Evolutionary conservation across 2,888 invertebrate species (phyloP), one percentile per base, ranked within the genome.

Genomic region (Autographa gamma): DNA sequence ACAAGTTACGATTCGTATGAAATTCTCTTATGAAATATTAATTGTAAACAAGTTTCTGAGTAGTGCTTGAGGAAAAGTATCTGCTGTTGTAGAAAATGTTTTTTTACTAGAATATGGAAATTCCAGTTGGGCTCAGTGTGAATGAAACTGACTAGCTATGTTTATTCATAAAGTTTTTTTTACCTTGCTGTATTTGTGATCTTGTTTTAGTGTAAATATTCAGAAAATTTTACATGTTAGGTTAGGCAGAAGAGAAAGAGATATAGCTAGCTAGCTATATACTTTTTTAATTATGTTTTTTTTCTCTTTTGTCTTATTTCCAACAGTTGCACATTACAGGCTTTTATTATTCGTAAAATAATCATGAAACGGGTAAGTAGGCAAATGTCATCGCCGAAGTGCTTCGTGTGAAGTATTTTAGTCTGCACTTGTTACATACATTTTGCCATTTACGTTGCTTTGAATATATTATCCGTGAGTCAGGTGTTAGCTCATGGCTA

Each of bases 11-110:
- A 71, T 79, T 75, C 75, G 19, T 59, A 63, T 41, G 68, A 80
- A 80, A 68, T 19, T 13, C 6, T 67, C 52, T 66, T 70, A 43
- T 66, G 66, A 52, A 72, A 69, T 70, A 9, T 59, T 62, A 65
- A 58, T 66, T 41, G 69, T 72, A 32, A 66, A 38, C n/a, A 25
- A 38, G 31, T 38, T 80, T 79, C 80, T 71, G 13, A 60, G 80
- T 79, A 80, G 63, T 9, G 43, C 2, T 67, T 70, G 56, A 80
- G 80, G 82, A 80, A 81, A 80, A 79, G 3, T 19, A 14, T 41
- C n/a, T 2, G 6, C 18, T 56, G 3, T 58, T 56, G 9, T 59
- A 63, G 38, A 62, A 48, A 54, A 60, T 58, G 56, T 67, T 64
- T 7, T 58, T 67, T 77, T 65, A 62, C 34, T 38, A 31, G 48